Base-by-base conservation (phyloP, 2,888 invertebrate species). In the Hypolimnas misippus region DNA sequence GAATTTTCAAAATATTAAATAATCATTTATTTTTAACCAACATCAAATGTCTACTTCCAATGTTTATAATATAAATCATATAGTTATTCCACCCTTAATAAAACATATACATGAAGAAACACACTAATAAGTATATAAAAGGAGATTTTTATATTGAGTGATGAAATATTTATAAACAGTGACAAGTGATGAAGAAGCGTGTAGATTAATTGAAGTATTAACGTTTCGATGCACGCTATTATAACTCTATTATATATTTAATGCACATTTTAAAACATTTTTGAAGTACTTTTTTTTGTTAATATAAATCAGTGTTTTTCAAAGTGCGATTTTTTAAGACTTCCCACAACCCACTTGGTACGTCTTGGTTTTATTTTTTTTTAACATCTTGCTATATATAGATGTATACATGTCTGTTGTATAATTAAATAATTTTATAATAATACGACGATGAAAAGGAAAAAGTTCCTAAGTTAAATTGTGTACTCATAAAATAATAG, bases 291-390 rank as follows among this genome's bases (percentile, higher is more conserved):
- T 38, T n/a, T 31, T 38, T 38, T 38, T 38, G 3, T n/a, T 38
- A n/a, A n/a, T 38, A 12, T n/a, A n/a, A n/a, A 38, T 38, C 35
- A n/a, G 12, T 38, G 35, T n/a, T 38, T 38, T 38, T 38, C 35
- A 38, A 38, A 38, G 12, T 38, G n/a, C n/a, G n/a, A 38, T 2
- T n/a, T n/a, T 7, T 7, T n/a, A n/a, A 38, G 35, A n/a, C 12
- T 12, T 38, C 12, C n/a, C 35, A 38, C 8, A 10, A 33, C 12
- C 8, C 31, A 7, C 8, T 7, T 33, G 3, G 8, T 33, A 33
- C n/a, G n/a, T n/a, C n/a, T n/a, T n/a, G n/a, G n/a, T n/a, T n/a
- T n/a, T n/a, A n/a, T n/a, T n/a, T n/a, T n/a, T n/a, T n/a, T n/a
- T n/a, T n/a, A n/a, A n/a, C n/a, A n/a, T n/a, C n/a, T n/a, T n/a